Percentiles rank a stretch among this genome's conserved stretches.
Evolutionary conservation across 2,888 invertebrate genomes (phyloP).

Genomic region (Ischnus inquisitorius): DNA sequence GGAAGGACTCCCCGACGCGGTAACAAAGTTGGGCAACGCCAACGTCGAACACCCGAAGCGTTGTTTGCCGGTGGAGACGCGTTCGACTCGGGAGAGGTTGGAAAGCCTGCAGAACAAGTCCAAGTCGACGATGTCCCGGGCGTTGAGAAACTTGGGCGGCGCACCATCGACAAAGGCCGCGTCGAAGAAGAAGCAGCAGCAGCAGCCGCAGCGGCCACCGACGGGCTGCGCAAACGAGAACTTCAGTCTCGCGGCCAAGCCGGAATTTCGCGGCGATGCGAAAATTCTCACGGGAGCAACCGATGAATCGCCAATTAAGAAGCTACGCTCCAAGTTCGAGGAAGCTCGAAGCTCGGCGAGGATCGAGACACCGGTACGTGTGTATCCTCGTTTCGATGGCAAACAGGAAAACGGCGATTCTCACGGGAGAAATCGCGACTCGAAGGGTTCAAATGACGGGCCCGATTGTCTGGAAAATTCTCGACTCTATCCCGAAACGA

Average conservation of each 20-base stretch:
- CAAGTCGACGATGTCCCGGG: slow-evolving; percentile 56
- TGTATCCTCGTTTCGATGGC: slow-evolving; percentile 8
- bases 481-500: slow-evolving; percentile 73
- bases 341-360: slow-evolving; percentile 29
- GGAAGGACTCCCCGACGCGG: neutral
- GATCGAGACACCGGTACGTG: slow-evolving; percentile 3
- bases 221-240: slow-evolving; percentile 74
- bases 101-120: slow-evolving; percentile 54
- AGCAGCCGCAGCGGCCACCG: slow-evolving; percentile 3
- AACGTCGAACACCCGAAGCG: slow-evolving; percentile 9
- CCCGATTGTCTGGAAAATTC: slow-evolving; percentile 72
- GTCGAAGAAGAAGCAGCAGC: slow-evolving; percentile 36
- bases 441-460: neutral
- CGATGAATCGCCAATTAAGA: slow-evolving; percentile 62
- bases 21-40: neutral
- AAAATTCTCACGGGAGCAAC: slow-evolving; percentile 52
- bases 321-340: slow-evolving; percentile 66
- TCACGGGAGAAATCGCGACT: neutral
- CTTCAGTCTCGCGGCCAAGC: slow-evolving; percentile 78
- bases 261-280: slow-evolving; percentile 70
- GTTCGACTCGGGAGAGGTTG: slow-evolving; percentile 46
- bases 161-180: slow-evolving; percentile 40
- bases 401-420: slow-evolving; percentile 32
- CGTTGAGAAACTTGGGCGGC: slow-evolving; percentile 60
- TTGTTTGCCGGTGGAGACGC: slow-evolving; percentile 6